Evolutionary conservation across 1,140 invertebrate species (phyloP).

Genomic region (Drusus annulatus): DNA sequence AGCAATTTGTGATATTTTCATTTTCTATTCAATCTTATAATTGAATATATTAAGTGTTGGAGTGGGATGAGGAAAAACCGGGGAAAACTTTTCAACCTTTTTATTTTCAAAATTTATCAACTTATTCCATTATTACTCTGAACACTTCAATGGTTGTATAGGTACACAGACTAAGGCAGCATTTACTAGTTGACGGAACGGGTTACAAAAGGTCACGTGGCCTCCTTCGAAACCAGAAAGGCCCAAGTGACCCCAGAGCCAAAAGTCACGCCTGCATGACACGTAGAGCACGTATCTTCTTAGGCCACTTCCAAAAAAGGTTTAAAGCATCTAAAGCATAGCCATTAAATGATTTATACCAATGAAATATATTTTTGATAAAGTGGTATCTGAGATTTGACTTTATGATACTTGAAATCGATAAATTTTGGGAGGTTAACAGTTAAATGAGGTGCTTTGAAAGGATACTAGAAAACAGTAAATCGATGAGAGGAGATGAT

Average conservation of each 20-base stretch:
- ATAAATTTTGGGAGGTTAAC: background rate
- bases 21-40: too few relatives aligned
- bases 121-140: background rate
- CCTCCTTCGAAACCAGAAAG: slow-evolving; percentile 24
- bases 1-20: too few relatives aligned
- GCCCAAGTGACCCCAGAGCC: slow-evolving; percentile 20
- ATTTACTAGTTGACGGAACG: slow-evolving; percentile 48
- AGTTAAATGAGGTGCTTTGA: background rate
- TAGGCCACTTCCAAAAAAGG: background rate
- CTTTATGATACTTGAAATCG: background rate
- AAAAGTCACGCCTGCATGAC: background rate
- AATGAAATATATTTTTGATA: background rate
- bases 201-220: slow-evolving; percentile 55
- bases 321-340: background rate
- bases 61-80: too few relatives aligned
- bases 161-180: background rate
- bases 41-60: too few relatives aligned
- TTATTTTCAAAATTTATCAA: background rate
- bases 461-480: background rate
- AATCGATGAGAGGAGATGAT: background rate
- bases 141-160: background rate
- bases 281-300: background rate
- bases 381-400: too few relatives aligned
- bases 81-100: too few relatives aligned
- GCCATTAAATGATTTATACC: background rate